Conservation (phyloP, 2,888 invertebrate species). For the Scaptodrosophila latifasciaeformis region DNA sequence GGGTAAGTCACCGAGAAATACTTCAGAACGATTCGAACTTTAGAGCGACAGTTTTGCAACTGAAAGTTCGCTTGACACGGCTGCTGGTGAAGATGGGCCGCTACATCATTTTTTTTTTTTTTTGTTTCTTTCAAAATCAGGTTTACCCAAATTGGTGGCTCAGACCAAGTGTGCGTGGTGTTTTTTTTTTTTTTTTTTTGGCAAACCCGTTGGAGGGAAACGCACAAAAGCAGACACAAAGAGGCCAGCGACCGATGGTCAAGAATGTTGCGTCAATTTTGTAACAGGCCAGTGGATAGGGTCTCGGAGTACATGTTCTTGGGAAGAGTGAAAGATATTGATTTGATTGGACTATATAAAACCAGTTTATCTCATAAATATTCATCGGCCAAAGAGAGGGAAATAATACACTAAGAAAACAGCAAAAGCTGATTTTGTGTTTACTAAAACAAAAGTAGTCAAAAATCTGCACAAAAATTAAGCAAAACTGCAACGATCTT, state of each 20-base stretch:
- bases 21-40: constrained; percentile 44
- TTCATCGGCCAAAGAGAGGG: constrained; percentile 32
- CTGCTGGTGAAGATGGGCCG: neutral
- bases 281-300: constrained; percentile 35
- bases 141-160: constrained; percentile 6
- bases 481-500: constrained; percentile 35
- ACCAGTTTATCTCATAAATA: constrained; percentile 58
- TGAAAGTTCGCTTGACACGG: neutral
- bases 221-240: constrained; percentile 16
- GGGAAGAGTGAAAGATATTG: constrained; percentile 62
- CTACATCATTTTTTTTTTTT: neutral
- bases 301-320: constrained; percentile 52
- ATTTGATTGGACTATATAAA: constrained; percentile 33
- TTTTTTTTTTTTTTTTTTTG: constrained; percentile 30
- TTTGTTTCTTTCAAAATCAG: neutral
- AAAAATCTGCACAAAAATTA: constrained; percentile 15
- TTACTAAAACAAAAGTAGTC: constrained; percentile 9
- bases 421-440: constrained; percentile 48
- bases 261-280: constrained; percentile 57
- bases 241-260: constrained; percentile 60
- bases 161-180: neutral
- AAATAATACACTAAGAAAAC: constrained; percentile 14
- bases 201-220: constrained; percentile 56
- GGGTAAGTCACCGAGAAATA: neutral
- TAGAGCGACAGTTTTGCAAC: constrained; percentile 50